Conservation (phyloP, 2,797 vertebrate genomes). For the Allobates femoralis region DNA sequence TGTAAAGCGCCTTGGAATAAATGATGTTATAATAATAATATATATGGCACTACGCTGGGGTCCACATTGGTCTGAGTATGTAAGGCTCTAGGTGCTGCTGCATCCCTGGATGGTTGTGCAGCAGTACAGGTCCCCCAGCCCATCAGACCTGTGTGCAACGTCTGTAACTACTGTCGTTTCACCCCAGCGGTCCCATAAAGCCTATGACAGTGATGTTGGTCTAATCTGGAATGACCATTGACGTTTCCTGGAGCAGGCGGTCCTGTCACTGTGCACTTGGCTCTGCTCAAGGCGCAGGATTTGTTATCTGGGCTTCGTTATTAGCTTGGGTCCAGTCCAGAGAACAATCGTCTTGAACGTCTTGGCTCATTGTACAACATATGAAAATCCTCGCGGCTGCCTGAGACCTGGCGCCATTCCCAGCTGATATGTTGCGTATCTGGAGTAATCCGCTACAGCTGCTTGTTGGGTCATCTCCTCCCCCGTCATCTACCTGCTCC, state of each 20-base stretch:
- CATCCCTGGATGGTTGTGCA: no score
- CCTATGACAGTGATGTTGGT: neutral
- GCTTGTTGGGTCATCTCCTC: neutral
- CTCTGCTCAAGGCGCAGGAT: neutral
- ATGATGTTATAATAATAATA: no score
- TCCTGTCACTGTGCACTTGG: neutral
- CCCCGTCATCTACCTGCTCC: neutral
- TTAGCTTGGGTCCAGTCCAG: constrained; percentile 31
- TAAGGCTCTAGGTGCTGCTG: no score
- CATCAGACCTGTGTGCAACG: no score
- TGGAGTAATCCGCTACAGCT: neutral
- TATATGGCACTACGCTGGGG: no score
- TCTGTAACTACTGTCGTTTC: no score
- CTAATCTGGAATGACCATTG: neutral
- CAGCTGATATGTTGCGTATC: neutral
- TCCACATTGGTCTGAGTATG: no score
- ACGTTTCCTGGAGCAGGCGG: neutral
- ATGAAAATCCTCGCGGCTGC: constrained; percentile 16
- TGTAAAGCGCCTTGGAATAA: no score
- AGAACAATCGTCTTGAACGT: neutral
- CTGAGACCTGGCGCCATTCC: constrained; percentile 1
- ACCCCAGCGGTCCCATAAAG: neutral
- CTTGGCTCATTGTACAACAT: constrained; percentile 10
- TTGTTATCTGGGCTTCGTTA: constrained; percentile 9
- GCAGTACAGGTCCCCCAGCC: no score